phyloP scores from a whole-genome alignment of 2,113 vertebrate genomes.

The Marcusenius ussheri region DNA sequence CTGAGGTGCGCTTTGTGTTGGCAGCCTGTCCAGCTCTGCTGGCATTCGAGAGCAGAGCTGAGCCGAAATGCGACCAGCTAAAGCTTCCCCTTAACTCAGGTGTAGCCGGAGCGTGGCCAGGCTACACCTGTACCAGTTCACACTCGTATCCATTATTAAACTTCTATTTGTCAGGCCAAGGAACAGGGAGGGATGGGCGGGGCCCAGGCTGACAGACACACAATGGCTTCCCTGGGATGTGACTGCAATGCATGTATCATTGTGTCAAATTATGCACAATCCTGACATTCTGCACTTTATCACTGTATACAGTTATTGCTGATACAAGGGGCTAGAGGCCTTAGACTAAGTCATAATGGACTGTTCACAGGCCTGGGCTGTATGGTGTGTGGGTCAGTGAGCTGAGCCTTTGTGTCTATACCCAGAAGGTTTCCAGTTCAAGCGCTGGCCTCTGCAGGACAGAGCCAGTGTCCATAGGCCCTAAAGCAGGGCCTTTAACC shows the following conservation, averaged over 20 bases:
- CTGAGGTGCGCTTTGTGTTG: not conserved
- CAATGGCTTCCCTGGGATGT: not conserved
- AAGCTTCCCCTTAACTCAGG: not conserved
- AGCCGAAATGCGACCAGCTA: not conserved
- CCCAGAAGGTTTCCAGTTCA: not conserved
- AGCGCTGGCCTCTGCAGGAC: not conserved
- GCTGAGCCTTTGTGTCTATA: not conserved
- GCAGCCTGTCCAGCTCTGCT: not conserved
- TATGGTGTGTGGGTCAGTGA: not conserved
- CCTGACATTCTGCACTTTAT: constrained; percentile 9
- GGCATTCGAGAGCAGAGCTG: not conserved
- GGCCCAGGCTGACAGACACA: not conserved
- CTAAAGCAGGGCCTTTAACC: not conserved
- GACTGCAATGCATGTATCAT: constrained; percentile 11
- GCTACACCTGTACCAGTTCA: not conserved
- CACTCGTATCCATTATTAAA: not conserved
- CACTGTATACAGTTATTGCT: not conserved
- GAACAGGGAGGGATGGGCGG: not conserved
- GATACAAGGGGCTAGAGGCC: not conserved
- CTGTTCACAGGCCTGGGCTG: not conserved
- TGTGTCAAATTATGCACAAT: constrained; percentile 19
- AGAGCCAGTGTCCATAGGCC: not conserved
- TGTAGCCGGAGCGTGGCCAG: not conserved
- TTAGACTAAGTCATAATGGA: not conserved
- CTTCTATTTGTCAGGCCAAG: not conserved